These are phyloP conservation scores for Indri indri DNA, from an alignment of 2,113 vertebrate species.

Conservation along the genomic window DNA sequence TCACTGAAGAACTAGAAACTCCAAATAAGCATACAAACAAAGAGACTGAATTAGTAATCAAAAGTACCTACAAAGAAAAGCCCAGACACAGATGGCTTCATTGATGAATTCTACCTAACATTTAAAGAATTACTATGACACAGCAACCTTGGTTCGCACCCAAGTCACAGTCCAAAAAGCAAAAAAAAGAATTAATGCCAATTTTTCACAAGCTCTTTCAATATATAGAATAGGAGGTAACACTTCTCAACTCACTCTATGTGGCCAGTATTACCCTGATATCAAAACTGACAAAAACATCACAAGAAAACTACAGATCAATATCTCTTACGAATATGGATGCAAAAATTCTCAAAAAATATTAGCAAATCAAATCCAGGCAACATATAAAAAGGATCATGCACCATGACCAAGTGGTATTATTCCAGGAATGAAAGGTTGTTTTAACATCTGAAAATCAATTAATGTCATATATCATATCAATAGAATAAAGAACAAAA, in stretches of 20 bases:
- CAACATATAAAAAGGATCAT: constrained; percentile 27
- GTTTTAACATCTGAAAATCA: constrained; percentile 31
- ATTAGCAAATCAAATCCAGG: constrained; percentile 10
- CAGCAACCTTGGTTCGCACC: too few species aligned
- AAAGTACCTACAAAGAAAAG: constrained; percentile 37
- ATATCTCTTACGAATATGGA: neutral
- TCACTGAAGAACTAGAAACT: constrained; percentile 41
- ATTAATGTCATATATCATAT: neutral
- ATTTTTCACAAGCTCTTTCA: constrained; percentile 48
- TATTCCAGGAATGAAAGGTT: neutral
- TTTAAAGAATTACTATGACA: constrained; percentile 1
- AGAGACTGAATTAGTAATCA: constrained; percentile 29
- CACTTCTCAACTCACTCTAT: neutral
- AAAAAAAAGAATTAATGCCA: neutral
- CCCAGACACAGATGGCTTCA: neutral
- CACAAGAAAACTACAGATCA: neutral
- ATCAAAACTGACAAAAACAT: constrained; percentile 31
- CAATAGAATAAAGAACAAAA: constrained; percentile 29
- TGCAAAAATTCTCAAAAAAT: constrained; percentile 31
- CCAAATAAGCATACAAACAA: constrained; percentile 36
- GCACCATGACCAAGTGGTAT: neutral
- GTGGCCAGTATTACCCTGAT: neutral
- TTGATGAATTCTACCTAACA: constrained; percentile 35
- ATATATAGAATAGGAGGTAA: neutral
- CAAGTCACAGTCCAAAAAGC: too few species aligned